Evolutionary conservation across 1,140 invertebrate species (phyloP), one percentile per base, ranked within the genome.

Genomic region (Euglossa dilemma): DNA sequence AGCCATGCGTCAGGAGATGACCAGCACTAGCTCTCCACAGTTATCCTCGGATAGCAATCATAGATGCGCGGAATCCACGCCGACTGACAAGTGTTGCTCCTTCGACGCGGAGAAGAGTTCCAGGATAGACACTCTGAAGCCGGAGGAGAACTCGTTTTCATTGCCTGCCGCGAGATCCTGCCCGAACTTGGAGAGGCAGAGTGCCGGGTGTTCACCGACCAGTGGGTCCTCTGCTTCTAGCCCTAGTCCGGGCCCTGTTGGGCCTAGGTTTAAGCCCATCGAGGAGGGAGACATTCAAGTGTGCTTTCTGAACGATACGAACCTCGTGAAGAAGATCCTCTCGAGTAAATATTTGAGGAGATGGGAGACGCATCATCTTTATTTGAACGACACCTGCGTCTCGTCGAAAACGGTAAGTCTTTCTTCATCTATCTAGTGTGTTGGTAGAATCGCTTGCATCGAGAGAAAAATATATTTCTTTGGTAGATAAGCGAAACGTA

Each of bases 341-440:
- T 97, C 97, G 72, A 97, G 97, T 56, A 97, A 97, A 92, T 97
- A 97, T 90, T 94, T 98, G 8, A 93, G 97, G 63, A 93, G 97
- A 82, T 98, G 97, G 97, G 97, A 98, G 92, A 96, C 95, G 59
- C 97, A 98, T 92, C 96, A 96, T 89, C 94, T 98, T 7, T 96
- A 96, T 83, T 93, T 98, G 71, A 95, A 96, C 86, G 96, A 96
- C 87, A 95, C 96, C 28, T 96, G 96, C 88, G 96, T 98, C 64
- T 95, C 96, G 67, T 97, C 97, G 0, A 96, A 96, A 94, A 97
- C 97, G 95, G 97, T 98, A 93, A 95, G 96, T 95, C 20, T 50
- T 50, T 50, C 50, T 70, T 23, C 0, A 0, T 20, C 36, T 8
- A 45, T 67, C 0, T 11, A 23, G 63, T 25, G 3, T 25, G 25